phyloP scores from a whole-genome alignment of 2,797 vertebrate species.

The Astyanax mexicanus region DNA sequence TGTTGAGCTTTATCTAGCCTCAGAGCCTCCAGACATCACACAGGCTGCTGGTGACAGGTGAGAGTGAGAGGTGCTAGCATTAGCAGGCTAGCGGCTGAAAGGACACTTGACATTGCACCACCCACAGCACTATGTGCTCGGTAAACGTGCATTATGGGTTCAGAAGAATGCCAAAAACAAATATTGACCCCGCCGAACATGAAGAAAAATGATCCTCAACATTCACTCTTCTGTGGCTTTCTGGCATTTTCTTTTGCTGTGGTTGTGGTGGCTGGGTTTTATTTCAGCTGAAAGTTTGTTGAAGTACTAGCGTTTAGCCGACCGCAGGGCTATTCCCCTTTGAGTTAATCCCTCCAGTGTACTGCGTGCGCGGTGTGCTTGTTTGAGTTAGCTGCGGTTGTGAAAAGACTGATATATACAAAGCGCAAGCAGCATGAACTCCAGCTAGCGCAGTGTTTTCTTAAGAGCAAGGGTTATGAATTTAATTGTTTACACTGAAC shows the following conservation, averaged over 20 bases:
- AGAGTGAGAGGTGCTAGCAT: conserved; percentile 60
- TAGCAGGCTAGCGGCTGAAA: conserved; percentile 64
- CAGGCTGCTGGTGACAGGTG: conserved; percentile 70
- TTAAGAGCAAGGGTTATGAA: conserved; percentile 58
- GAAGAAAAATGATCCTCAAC: conserved; percentile 25
- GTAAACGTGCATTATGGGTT: conserved; percentile 32
- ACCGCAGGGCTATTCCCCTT: conserved; percentile 33
- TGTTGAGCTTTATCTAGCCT: conserved; percentile 63
- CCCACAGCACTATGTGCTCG: conserved; percentile 6
- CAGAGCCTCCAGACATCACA: conserved; percentile 69
- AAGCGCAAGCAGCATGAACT: conserved; percentile 49
- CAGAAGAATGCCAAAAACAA: conserved; percentile 51
- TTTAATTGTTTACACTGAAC: conserved; percentile 64
- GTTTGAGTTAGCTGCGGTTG: conserved; percentile 36
- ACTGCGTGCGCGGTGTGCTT: background rate
- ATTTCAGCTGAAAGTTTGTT: conserved; percentile 39
- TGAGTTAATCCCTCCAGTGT: conserved; percentile 21
- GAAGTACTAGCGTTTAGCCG: conserved; percentile 30
- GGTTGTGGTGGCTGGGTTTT: conserved; percentile 27
- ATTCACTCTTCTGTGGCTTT: conserved; percentile 28
- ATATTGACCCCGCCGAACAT: conserved; percentile 40
- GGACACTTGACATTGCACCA: conserved; percentile 63
- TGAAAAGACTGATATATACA: conserved; percentile 32
- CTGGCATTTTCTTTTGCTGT: conserved; percentile 35
- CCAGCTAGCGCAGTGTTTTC: conserved; percentile 54